Evolutionary conservation across 2,797 vertebrate genomes (phyloP), one percentile per base, ranked within the genome.

Genomic region (Podargus strigoides): DNA sequence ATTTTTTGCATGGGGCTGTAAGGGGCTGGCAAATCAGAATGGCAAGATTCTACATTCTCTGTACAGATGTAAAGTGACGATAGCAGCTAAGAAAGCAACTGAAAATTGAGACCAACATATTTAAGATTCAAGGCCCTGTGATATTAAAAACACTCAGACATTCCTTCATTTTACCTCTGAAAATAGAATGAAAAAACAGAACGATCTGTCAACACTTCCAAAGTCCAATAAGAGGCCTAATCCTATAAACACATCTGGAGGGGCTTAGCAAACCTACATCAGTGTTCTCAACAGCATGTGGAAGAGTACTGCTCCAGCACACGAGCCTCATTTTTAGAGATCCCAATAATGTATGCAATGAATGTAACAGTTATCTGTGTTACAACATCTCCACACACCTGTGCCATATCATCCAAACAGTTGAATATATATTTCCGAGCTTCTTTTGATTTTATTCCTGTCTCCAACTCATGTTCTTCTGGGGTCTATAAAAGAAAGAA

Each of bases 321-420:
- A 73, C 16, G 3, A 73, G 34, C 14, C 36, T 91, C 19, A 20
- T 42, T 74, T 68, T 80, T 3, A 82, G 34, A 74, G 42, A 50
- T 59, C 8, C 55, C 10, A 22, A 24, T 37, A 9, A 14, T 6
- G 7, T n/a, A 36, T 41, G 64, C 59, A 47, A 63, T 36, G 13
- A 16, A 58, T 2, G 37, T 39, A 41, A 28, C 4, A 41, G 47
- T 37, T 66, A 26, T 87, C 41, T 42, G 69, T 56, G 68, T 16
- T 79, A 30, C 46, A 19, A 76, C 72, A 32, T 23, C 37, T 44
- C 50, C 74, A 85, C 97, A 95, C 87, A 99, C 99, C 98, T 99
- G 99, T 96, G 99, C 99, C 99, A 99, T 99, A 91, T 99, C 99
- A 97, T 99, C 99, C 77, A 99, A 98, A 97, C 99, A 99, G 97